Base-by-base conservation (phyloP, 2,797 vertebrate species). In the Anguilla pacifica region DNA sequence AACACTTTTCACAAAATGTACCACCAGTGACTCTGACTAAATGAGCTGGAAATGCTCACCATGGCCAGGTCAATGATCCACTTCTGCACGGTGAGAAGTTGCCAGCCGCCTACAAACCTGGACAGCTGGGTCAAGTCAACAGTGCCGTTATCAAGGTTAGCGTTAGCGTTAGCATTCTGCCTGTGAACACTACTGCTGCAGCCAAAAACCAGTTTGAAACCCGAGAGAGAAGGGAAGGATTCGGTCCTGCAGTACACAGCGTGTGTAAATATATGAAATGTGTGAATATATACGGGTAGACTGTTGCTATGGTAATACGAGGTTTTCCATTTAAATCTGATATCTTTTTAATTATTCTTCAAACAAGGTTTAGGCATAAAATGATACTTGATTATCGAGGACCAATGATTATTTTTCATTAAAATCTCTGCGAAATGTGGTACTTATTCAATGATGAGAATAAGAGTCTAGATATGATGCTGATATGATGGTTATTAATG, bases 31-130 rank as follows among this genome's bases (percentile, higher is more conserved):
- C 39, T 43, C 39, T 43, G 39, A 43, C 39, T 43, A 43, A 43
- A 43, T 43, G 39, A 43, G 39, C 39, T 31, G 28, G 31, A 28
- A 70, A 89, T 86, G 88, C 92, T 96, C 93, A 99, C 98, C 98
- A 99, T 97, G 11, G 98, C 96, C 91, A 97, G 87, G 90, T 99
- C 98, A 84, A 99, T 95, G 93, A 99, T 94, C 96, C 97, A 97
- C 92, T 96, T 98, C 88, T 95, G 94, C 92, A 98, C 89, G 0
- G 96, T 94, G 64, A 99, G 93, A 72, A 97, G 11, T 86, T 97
- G 97, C 98, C 98, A 99, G 15, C 95, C 95, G 0, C 92, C 95
- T 17, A 96, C 91, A 51, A 97, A 97, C 89, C 98, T 99, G 93
- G 91, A 35, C 87, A 70, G 77, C 7, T 25, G 77, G 6, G 28